These are phyloP conservation scores for Hyperoplus lanceolatus DNA, from an alignment of 2,797 vertebrate species.

Conservation along the genomic window DNA sequence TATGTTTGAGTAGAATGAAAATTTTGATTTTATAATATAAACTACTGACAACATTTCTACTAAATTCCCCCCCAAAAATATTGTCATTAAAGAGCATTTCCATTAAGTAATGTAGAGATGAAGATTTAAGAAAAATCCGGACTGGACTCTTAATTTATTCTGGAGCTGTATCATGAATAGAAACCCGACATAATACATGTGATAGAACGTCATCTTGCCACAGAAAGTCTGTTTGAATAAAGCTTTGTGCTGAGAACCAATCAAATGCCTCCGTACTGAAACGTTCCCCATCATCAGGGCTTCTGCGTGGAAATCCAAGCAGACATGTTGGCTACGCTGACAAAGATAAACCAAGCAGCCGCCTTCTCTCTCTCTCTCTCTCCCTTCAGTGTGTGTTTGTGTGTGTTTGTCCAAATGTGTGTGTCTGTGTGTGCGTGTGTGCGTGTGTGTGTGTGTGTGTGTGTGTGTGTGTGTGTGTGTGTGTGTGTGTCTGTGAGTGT, in stretches of 20 bases:
- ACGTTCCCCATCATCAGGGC: constrained; percentile 13
- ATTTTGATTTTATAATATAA: too few relatives aligned
- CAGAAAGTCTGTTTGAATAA: constrained; percentile 19
- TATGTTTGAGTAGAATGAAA: too few relatives aligned
- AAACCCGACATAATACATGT: neutral
- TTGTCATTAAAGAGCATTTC: too few relatives aligned
- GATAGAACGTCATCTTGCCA: constrained; percentile 17
- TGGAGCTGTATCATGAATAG: neutral
- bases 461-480: constrained; percentile 27
- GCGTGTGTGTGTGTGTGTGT: constrained; percentile 13
- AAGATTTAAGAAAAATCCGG: too few relatives aligned
- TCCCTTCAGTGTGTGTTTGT: constrained; percentile 17
- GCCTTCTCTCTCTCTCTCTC: constrained; percentile 29
- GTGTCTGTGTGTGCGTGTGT: constrained; percentile 55
- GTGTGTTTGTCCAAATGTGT: constrained; percentile 33
- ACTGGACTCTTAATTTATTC: neutral
- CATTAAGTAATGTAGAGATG: too few relatives aligned
- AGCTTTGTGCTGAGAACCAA: constrained; percentile 32
- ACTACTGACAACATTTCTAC: too few relatives aligned
- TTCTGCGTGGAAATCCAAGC: constrained; percentile 43
- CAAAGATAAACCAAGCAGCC: constrained; percentile 59
- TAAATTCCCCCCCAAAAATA: too few relatives aligned
- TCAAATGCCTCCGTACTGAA: constrained; percentile 30
- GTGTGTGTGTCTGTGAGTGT: constrained; percentile 22
- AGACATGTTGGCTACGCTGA: constrained; percentile 46